These are phyloP conservation scores for Parauchenoglanis ngamensis DNA, from an alignment of 2,797 vertebrate species.

Conservation along the genomic window DNA sequence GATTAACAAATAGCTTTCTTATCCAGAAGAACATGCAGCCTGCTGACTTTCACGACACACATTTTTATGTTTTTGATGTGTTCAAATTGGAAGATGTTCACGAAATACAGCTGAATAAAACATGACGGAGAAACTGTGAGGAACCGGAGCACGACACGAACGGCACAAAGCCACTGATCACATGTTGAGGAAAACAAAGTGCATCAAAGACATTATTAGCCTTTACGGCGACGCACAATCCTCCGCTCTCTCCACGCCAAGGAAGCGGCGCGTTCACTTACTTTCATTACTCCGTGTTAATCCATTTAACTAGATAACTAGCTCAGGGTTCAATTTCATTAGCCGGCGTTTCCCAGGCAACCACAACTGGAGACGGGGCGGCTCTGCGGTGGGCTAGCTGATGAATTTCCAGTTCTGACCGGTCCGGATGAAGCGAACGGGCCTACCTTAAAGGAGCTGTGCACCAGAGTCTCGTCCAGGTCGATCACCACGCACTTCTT, in stretches of 20 bases:
- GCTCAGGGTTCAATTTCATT: not conserved
- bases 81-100: not conserved
- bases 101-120: too few relatives aligned
- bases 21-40: too few relatives aligned
- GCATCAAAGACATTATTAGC: not conserved
- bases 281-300: not conserved
- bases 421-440: not conserved
- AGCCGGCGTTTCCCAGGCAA: not conserved
- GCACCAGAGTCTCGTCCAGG: conserved; percentile 96
- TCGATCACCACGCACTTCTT: conserved; percentile 99
- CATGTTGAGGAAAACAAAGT: not conserved
- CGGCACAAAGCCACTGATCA: not conserved
- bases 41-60: too few relatives aligned
- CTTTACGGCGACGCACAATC: too few relatives aligned
- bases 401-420: not conserved
- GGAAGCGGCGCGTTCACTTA: not conserved
- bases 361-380: not conserved
- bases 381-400: not conserved
- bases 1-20: too few relatives aligned
- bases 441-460: conserved; percentile 98
- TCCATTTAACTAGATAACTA: not conserved
- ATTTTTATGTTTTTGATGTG: not conserved
- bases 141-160: not conserved
- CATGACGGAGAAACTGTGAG: too few relatives aligned
- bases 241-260: not conserved